Percentiles rank a stretch among this genome's conserved stretches.
phyloP scores from a whole-genome alignment of 2,888 invertebrate genomes.

The Melipona bicolor region DNA sequence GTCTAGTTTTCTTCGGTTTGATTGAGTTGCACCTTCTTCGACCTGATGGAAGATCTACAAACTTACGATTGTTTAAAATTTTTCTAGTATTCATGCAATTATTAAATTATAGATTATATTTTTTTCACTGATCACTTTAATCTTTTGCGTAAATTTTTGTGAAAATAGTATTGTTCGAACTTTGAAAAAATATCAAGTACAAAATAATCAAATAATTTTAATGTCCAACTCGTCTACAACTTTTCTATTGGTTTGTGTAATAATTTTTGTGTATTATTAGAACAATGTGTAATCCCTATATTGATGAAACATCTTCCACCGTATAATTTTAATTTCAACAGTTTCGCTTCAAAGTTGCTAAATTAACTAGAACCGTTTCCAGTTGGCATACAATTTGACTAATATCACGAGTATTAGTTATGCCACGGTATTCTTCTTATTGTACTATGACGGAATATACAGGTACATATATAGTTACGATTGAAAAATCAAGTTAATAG shows the following conservation, averaged over 20 bases:
- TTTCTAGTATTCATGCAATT: background rate
- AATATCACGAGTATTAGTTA: background rate
- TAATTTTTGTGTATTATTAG: no score
- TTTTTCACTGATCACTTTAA: background rate
- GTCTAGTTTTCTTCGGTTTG: background rate
- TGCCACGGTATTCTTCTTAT: background rate
- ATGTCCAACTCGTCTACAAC: background rate
- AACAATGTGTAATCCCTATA: background rate
- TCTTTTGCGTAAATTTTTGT: background rate
- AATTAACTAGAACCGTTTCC: background rate
- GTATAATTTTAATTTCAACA: background rate
- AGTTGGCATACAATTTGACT: background rate
- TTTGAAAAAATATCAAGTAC: background rate
- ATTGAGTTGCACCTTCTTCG: background rate
- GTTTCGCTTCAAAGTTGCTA: background rate
- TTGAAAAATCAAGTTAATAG: slow-evolving; percentile 45
- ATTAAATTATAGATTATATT: background rate
- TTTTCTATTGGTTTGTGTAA: no score
- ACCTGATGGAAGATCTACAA: background rate
- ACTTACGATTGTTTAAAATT: background rate
- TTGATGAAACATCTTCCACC: background rate
- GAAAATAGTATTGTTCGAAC: background rate
- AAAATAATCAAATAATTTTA: background rate
- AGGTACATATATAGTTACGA: slow-evolving; percentile 19
- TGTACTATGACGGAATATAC: background rate